Evolutionary conservation across 1,140 invertebrate species (phyloP), one percentile per base, ranked within the genome.

Genomic region (Epicauta chinensis): DNA sequence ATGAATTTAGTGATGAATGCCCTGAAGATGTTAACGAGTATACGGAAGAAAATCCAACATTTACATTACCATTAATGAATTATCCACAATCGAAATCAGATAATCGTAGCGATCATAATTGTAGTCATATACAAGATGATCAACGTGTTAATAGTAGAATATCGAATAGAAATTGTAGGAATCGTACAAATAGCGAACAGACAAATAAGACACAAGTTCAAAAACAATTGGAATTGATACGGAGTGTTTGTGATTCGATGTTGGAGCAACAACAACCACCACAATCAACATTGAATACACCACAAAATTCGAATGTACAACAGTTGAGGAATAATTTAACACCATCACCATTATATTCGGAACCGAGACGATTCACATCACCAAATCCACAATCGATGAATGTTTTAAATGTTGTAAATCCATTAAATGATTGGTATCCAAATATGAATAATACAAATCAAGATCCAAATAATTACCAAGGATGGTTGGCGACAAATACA

Each of bases 191-290:
- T 29, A 39, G 32, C 10, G 55, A 58, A 16, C 51, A 58, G 15
- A 41, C 39, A 10, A 50, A 32, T 16, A 57, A 44, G 40, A 53
- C 12, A 9, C 55, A 49, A 44, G 58, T 68, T 15, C 65, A 70
- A 42, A 68, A 70, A 53, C 69, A 71, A 57, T 46, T 71, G 6
- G 63, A 71, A 52, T 56, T 70, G 15, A 71, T 69, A 11, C 58
- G 61, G 49, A 68, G 55, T 31, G 58, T 70, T 3, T 71, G 69
- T 53, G 65, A 71, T 43, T 69, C 69, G 0, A 61, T 71, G 57
- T 45, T 71, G 12, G 63, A 65, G 14, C 62, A 67, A 32, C 58
- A 58, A 42, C 41, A 29, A 1, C 46, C 51, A 16, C 40, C 45
- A 30, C 40, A 42, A 17, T n/a, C n/a, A n/a, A n/a, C n/a, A n/a